Evolutionary conservation across 2,113 vertebrate species (phyloP).

Genomic region (Okapia johnstoni): DNA sequence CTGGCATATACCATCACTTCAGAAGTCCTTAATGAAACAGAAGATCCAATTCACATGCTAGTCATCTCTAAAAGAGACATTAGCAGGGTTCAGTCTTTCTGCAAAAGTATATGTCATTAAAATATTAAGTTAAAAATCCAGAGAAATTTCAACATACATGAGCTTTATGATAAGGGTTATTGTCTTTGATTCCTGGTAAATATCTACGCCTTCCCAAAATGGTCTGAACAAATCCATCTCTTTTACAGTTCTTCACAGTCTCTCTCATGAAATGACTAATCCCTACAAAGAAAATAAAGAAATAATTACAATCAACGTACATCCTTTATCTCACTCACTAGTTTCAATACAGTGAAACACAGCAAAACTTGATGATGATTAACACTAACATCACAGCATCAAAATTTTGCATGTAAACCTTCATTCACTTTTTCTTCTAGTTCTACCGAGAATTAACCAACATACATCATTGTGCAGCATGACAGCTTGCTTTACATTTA

Average conservation of each 20-base stretch:
- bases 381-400: not conserved
- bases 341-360: not conserved
- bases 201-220: conserved; percentile 93
- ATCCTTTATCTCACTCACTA: not conserved
- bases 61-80: not conserved
- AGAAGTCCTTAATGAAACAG: not conserved
- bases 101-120: conserved; percentile 21
- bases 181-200: conserved; percentile 91
- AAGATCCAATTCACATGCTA: not conserved
- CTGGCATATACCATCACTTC: not conserved
- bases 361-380: not conserved
- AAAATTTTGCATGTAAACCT: conserved; percentile 1
- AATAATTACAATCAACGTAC: not conserved
- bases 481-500: not conserved
- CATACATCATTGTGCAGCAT: not conserved
- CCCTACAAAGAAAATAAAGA: conserved; percentile 82
- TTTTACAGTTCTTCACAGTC: conserved; percentile 90
- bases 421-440: not conserved
- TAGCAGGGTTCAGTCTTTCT: not conserved
- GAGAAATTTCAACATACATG: conserved; percentile 84
- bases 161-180: conserved; percentile 88
- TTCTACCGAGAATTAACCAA: not conserved
- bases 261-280: conserved; percentile 91
- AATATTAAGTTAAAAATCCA: conserved; percentile 39
- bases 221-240: conserved; percentile 92